Percentiles rank a stretch among this genome's conserved stretches.
Conservation (phyloP, 2,888 invertebrate species). For the Papilio protenor region DNA sequence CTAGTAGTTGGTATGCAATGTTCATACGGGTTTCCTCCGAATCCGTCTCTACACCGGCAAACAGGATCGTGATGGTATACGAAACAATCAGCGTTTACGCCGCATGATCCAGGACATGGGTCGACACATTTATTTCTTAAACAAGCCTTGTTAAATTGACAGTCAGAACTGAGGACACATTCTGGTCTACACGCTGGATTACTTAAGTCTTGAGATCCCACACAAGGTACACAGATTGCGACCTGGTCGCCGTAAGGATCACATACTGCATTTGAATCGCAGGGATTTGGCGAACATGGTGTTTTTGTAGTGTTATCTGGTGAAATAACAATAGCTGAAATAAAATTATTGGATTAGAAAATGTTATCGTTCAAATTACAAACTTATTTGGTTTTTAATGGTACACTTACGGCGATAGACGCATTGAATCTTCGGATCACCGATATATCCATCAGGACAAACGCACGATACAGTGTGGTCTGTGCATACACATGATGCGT, state of each 20-base stretch:
- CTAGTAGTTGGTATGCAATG: constrained; percentile 86
- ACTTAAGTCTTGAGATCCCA: constrained; percentile 86
- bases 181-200: constrained; percentile 92
- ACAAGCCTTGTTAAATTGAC: constrained; percentile 91
- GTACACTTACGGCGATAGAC: constrained; percentile 79
- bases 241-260: constrained; percentile 89
- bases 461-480: constrained; percentile 93
- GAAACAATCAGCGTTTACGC: constrained; percentile 88
- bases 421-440: constrained; percentile 92
- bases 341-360: constrained; percentile 15
- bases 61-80: constrained; percentile 90
- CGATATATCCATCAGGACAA: constrained; percentile 90
- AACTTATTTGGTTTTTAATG: constrained; percentile 6
- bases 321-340: constrained; percentile 80
- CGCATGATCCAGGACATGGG: constrained; percentile 92
- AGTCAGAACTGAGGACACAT: constrained; percentile 92
- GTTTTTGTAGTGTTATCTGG: constrained; percentile 85
- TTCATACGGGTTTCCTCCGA: constrained; percentile 91
- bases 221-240: constrained; percentile 92
- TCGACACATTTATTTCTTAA: constrained; percentile 89
- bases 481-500: constrained; percentile 90
- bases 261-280: constrained; percentile 87
- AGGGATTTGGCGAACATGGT: constrained; percentile 92
- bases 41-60: constrained; percentile 87
- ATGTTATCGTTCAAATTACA: constrained; percentile 10